Evolutionary conservation across 2,888 invertebrate genomes (phyloP), one percentile per base, ranked within the genome.

Genomic region (Thumatha senex): DNA sequence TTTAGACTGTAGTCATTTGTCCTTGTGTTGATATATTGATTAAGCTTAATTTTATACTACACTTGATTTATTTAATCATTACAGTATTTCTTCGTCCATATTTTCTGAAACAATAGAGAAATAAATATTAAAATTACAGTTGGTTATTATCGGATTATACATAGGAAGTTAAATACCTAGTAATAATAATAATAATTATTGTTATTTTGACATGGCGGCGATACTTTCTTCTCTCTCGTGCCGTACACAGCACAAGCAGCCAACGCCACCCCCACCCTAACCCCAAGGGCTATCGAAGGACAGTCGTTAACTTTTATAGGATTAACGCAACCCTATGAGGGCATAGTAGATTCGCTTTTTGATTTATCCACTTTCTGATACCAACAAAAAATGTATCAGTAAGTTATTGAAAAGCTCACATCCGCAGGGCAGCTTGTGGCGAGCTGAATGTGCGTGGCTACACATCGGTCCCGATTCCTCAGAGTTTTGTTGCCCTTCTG

Each of bases 111-210:
- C 81, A 80, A 57, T 50, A 45, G 53, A 56, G 54, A 42, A 39
- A 14, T 8, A 8, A 35, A 36, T 0, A 8, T 30, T 31, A 35
- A 31, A 7, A 14, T 41, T 7, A 7, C 11, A 2, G 11, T 24
- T 24, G 18, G 5, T 24, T 24, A 24, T 24, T 24, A 5, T 24
- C 5, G 5, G 2, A 24, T 24, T 24, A 24, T 24, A 24, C 3
- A 24, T 24, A 24, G 3, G 5, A 4, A 24, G 3, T 4, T 24
- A 4, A 24, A 4, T 24, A 5, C 18, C 18, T 5, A 24, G 18
- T 24, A n/a, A n/a, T n/a, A n/a, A n/a, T n/a, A n/a, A n/a, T n/a
- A n/a, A 76, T 91, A 91, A 65, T 91, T 89, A 67, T 89, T 89
- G 50, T 91, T 92, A 56, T 89, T 89, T 45, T 85, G 78, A 54